Conservation (phyloP, 2,113 vertebrate species). For the Notiomystis cincta region DNA sequence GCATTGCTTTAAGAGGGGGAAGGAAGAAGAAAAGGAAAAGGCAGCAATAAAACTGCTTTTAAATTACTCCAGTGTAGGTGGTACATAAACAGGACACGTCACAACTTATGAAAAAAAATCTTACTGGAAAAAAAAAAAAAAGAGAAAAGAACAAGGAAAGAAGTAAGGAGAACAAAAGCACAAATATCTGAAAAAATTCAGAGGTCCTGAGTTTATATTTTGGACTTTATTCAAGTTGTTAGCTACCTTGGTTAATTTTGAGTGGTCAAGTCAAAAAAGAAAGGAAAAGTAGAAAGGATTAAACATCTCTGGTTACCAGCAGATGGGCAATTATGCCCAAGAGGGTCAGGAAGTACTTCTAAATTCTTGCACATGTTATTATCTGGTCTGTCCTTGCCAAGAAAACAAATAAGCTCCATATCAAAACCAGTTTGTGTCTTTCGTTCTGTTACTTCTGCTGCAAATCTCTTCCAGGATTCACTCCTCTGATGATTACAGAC, state of each 20-base stretch:
- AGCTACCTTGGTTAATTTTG: not conserved
- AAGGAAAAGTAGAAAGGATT: not conserved
- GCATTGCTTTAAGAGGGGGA: not conserved
- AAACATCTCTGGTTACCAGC: not conserved
- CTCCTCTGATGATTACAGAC: not conserved
- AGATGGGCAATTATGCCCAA: not conserved
- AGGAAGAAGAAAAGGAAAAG: not conserved
- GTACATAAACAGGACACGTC: not conserved
- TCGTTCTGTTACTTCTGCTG: not conserved
- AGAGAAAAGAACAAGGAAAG: not conserved
- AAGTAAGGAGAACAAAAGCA: not conserved
- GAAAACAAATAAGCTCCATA: not conserved
- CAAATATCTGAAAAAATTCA: not conserved
- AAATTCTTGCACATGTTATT: not conserved
- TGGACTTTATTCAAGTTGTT: not conserved
- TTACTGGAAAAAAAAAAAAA: not conserved
- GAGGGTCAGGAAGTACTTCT: not conserved
- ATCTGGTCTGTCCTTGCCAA: not conserved
- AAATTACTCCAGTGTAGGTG: not conserved
- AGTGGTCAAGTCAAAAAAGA: not conserved
- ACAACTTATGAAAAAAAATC: not conserved
- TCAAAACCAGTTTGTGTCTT: not conserved
- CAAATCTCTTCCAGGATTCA: not conserved
- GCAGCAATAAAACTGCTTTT: constrained; percentile 25
- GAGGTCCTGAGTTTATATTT: not conserved